Percentiles rank a stretch among this genome's conserved stretches.
Conservation (phyloP, 2,888 invertebrate species). For the Melieria picta region DNA sequence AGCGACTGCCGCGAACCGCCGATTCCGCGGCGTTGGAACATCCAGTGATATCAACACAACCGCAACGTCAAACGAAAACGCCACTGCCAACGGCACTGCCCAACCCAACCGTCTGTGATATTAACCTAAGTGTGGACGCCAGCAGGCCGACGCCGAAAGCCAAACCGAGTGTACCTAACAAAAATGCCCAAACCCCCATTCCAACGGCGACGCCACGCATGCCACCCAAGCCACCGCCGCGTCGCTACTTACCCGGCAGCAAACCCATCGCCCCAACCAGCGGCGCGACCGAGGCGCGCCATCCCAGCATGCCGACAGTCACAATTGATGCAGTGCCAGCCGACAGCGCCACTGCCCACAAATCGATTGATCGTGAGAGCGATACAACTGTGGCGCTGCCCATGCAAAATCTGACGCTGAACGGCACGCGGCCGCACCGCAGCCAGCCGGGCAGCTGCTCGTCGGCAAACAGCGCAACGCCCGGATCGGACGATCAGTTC, state of each 20-base stretch:
- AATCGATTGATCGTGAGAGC: constrained; percentile 11
- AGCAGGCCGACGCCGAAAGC: constrained; percentile 41
- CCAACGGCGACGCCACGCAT: constrained; percentile 31
- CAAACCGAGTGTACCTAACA: constrained; percentile 50
- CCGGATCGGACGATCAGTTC: constrained; percentile 73
- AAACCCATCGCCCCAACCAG: constrained; percentile 16
- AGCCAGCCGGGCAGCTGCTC: constrained; percentile 50
- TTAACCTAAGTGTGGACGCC: constrained; percentile 32
- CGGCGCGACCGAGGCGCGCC: background rate
- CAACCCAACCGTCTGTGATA: constrained; percentile 55
- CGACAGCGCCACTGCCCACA: background rate
- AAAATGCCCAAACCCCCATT: constrained; percentile 25
- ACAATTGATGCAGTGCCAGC: background rate
- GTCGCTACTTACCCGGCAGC: constrained; percentile 23
- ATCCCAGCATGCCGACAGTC: background rate
- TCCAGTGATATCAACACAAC: constrained; percentile 56
- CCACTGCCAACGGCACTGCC: constrained; percentile 48
- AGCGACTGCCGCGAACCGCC: constrained; percentile 1
- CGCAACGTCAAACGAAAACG: constrained; percentile 41
- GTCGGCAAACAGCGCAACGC: constrained; percentile 48
- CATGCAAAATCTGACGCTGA: constrained; percentile 27
- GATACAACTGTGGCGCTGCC: constrained; percentile 45
- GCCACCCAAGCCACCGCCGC: constrained; percentile 43
- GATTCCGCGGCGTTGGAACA: constrained; percentile 37
- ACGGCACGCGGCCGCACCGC: constrained; percentile 29